Evolutionary conservation across 2,888 invertebrate genomes (phyloP), one percentile per base, ranked within the genome.

Genomic region (Suillia variegata): DNA sequence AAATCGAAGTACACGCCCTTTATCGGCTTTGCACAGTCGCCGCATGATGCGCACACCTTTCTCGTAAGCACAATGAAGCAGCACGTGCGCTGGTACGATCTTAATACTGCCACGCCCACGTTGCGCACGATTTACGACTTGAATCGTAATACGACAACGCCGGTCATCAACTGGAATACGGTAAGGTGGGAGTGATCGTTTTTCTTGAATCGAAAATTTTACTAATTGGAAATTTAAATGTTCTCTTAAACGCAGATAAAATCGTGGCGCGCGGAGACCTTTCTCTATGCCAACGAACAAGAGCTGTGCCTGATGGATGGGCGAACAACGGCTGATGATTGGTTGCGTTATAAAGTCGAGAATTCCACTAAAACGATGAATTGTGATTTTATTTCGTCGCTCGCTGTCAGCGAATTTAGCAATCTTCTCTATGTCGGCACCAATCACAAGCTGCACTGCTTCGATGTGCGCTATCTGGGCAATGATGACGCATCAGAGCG

Each of bases 341-440:
- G 57, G 68, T 61, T 52, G 17, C 64, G 13, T 6, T 33, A 48
- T 2, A 34, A 59, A 3, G 42, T 49, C 0, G 58, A 51, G 15
- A n/a, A n/a, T n/a, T n/a, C n/a, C n/a, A n/a, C n/a, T n/a, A n/a
- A n/a, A n/a, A n/a, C n/a, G n/a, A 54, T 60, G 1, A 5, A 31
- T 4, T 81, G 81, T 42, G 75, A 77, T 56, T 67, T 56, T 12
- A 76, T 80, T 59, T 73, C 73, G 10, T 70, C 74, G 1, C 5
- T 81, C 45, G 58, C 61, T 1, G 58, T 62, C 15, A 79, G 80
- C 59, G 55, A 61, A 2, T 78, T 74, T 67, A 66, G 73, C 1
- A 66, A 80, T 62, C 67, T 76, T 0, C 61, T 79, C 6, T 81
- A 81, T 57, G 66, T 79, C 24, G 80, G 71, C 2, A 74, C 80